Conservation (phyloP, 1,140 invertebrate genomes). For the Caenorhabditis brenneri region DNA sequence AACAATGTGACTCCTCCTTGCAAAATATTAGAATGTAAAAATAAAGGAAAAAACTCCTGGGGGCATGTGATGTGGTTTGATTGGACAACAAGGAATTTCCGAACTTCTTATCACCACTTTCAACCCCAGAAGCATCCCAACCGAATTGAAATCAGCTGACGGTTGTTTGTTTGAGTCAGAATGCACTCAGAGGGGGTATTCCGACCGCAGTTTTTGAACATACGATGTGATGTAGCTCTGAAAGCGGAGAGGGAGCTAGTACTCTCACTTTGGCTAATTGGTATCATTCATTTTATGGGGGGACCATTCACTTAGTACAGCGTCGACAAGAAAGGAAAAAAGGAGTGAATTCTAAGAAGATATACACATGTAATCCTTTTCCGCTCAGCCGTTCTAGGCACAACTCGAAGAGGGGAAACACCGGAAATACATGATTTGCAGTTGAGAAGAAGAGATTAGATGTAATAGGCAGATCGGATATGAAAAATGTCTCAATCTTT, state of each 20-base stretch:
- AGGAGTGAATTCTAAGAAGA: too few relatives aligned
- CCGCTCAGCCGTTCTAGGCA: neutral
- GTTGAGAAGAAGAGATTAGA: neutral
- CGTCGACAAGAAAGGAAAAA: too few relatives aligned
- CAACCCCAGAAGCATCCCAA: neutral
- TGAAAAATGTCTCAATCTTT: neutral
- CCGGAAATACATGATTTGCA: constrained; percentile 27
- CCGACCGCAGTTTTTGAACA: neutral
- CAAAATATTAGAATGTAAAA: neutral
- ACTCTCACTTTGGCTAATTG: too few relatives aligned
- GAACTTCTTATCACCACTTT: constrained; percentile 14
- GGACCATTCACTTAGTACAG: too few relatives aligned
- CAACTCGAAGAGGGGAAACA: neutral
- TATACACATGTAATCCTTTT: neutral
- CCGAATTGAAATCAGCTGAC: neutral
- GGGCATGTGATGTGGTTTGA: constrained; percentile 20
- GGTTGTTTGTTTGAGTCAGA: neutral
- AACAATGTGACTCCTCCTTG: neutral
- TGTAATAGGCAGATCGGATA: neutral
- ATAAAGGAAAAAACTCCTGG: neutral
- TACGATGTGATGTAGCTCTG: too few relatives aligned
- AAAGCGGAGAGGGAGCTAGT: too few relatives aligned
- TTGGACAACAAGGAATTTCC: neutral
- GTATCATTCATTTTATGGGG: too few relatives aligned
- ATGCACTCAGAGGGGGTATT: neutral